Evolutionary conservation across 2,113 vertebrate genomes (phyloP).

Genomic region (Callospermophilus lateralis): DNA sequence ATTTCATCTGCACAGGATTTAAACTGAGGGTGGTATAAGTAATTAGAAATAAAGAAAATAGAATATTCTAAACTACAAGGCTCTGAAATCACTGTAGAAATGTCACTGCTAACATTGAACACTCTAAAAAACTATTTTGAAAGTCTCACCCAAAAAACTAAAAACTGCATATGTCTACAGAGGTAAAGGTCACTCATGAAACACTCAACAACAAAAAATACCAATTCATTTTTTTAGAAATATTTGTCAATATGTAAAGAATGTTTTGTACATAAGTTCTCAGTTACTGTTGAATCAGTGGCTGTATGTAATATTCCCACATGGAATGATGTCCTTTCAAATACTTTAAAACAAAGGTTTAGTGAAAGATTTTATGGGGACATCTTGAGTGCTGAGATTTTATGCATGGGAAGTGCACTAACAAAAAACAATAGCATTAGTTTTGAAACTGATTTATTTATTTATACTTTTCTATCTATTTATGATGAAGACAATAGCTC

Average conservation of each 20-base stretch:
- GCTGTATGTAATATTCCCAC: slow-evolving; percentile 91
- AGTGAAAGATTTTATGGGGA: slow-evolving; percentile 81
- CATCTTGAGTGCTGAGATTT: slow-evolving; percentile 81
- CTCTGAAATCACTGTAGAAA: slow-evolving; percentile 91
- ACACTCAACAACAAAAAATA: slow-evolving; percentile 93
- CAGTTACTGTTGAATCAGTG: slow-evolving; percentile 90
- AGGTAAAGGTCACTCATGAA: slow-evolving; percentile 93
- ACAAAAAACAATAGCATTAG: slow-evolving; percentile 64
- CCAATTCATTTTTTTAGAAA: slow-evolving; percentile 92
- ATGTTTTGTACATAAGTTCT: slow-evolving; percentile 93
- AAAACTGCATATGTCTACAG: slow-evolving; percentile 93
- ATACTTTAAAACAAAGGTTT: slow-evolving; percentile 87
- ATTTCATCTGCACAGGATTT: slow-evolving; percentile 91
- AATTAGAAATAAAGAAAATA: slow-evolving; percentile 93
- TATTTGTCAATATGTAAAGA: slow-evolving; percentile 94
- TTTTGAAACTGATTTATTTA: slow-evolving; percentile 65
- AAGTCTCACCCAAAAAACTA: slow-evolving; percentile 93
- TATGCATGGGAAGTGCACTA: slow-evolving; percentile 64
- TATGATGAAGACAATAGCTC: slow-evolving; percentile 32
- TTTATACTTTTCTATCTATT: slow-evolving; percentile 63
- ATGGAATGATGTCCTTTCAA: slow-evolving; percentile 89
- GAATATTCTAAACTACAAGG: slow-evolving; percentile 91
- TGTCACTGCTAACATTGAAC: slow-evolving; percentile 92
- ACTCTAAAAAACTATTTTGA: slow-evolving; percentile 94
- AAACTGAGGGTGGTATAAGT: slow-evolving; percentile 90